A percentile compares a stretch with the other conserved stretches of the same genome.
Evolutionary conservation across 2,888 invertebrate genomes (phyloP).

Genomic region (Desoria tigrina): DNA sequence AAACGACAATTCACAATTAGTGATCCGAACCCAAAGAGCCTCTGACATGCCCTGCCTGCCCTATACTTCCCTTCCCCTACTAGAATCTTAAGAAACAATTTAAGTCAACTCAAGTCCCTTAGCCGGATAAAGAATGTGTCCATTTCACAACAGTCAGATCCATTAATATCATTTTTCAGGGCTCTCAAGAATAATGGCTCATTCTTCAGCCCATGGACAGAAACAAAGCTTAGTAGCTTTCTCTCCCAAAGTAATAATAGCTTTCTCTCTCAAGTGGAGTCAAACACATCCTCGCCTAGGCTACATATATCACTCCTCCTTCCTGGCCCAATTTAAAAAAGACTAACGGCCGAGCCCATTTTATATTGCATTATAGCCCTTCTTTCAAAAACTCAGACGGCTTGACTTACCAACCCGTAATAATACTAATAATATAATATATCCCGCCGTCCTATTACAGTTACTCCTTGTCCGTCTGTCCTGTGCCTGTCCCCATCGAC

Average conservation of each 20-base stretch:
- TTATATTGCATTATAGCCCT: background rate
- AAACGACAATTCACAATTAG: too few relatives aligned
- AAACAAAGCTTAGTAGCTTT: constrained; percentile 24
- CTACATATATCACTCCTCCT: constrained; percentile 9
- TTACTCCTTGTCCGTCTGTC: too few relatives aligned
- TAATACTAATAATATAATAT: too few relatives aligned
- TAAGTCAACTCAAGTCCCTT: too few relatives aligned
- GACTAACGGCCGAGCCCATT: background rate
- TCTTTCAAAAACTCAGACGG: background rate
- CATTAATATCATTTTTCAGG: constrained; percentile 21
- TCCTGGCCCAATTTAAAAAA: background rate
- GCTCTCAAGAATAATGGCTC: constrained; percentile 16
- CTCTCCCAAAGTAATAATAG: constrained; percentile 7
- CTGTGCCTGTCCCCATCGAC: too few relatives aligned
- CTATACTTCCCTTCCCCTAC: too few relatives aligned
- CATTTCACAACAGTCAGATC: constrained; percentile 10
- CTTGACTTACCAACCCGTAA: background rate
- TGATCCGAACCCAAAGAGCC: too few relatives aligned
- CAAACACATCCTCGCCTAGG: background rate
- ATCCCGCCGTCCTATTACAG: too few relatives aligned
- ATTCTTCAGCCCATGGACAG: constrained; percentile 21
- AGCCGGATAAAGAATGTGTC: constrained; percentile 19
- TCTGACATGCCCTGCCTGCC: too few relatives aligned
- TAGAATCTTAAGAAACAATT: too few relatives aligned
- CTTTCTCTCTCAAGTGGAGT: background rate